Percentiles rank a stretch among this genome's conserved stretches.
phyloP scores from a whole-genome alignment of 2,888 invertebrate genomes.

The Drosophila picticornis region DNA sequence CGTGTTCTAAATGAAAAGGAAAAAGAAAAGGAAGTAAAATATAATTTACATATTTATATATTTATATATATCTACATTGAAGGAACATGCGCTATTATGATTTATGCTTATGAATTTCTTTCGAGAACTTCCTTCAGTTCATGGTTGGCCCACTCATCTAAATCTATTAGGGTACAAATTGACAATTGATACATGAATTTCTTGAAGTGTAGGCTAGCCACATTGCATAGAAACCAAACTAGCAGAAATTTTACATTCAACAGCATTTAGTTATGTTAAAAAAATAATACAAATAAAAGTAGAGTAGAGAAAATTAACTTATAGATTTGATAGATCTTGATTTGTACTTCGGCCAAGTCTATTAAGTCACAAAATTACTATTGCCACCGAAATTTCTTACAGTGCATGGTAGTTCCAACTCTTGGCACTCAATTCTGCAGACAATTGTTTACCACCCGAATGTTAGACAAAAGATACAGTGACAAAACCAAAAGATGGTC shows the following conservation, averaged over 20 bases:
- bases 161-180: not conserved
- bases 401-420: slow-evolving; percentile 1
- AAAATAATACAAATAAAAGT: not conserved
- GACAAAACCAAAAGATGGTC: slow-evolving; percentile 34
- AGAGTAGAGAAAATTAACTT: not conserved
- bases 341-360: not conserved
- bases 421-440: not conserved
- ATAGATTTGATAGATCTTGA: not conserved
- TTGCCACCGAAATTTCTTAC: not conserved
- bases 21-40: not conserved
- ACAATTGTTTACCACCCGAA: slow-evolving; percentile 19
- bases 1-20: too few relatives aligned
- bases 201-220: not conserved
- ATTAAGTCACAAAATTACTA: not conserved
- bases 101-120: too few relatives aligned
- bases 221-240: not conserved
- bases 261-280: not conserved
- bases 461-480: slow-evolving; percentile 19
- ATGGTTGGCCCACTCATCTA: too few relatives aligned
- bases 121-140: too few relatives aligned
- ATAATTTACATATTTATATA: too few relatives aligned
- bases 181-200: not conserved
- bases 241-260: not conserved
- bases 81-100: too few relatives aligned
- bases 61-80: too few relatives aligned